A percentile compares a stretch with the other conserved stretches of the same genome.
Conservation (phyloP, 1,140 invertebrate genomes). For the Parapsyche elsis region DNA sequence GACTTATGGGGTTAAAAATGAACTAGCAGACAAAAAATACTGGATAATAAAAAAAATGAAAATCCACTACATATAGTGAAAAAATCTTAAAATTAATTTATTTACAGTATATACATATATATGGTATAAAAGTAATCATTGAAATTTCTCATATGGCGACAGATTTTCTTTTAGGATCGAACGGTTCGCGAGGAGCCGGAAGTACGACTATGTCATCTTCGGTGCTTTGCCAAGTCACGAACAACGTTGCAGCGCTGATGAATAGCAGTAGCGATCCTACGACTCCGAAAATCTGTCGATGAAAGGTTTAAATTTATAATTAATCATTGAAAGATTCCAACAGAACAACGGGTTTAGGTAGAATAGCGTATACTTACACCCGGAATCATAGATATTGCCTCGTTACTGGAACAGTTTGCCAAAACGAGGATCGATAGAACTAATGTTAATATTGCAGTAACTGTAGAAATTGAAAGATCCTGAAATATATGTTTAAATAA, state of each 20-base stretch:
- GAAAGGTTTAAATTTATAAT: neutral
- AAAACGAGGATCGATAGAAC: slow-evolving; percentile 50
- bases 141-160: slow-evolving; percentile 37
- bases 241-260: slow-evolving; percentile 43
- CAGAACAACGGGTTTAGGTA: neutral
- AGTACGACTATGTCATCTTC: slow-evolving; percentile 44
- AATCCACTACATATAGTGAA: neutral
- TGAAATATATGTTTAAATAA: slow-evolving; percentile 31
- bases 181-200: neutral
- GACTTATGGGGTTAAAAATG: too few species aligned
- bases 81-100: neutral
- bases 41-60: neutral
- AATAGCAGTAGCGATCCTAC: slow-evolving; percentile 44
- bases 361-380: slow-evolving; percentile 35
- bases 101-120: neutral
- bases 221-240: slow-evolving; percentile 46
- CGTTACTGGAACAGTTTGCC: slow-evolving; percentile 40
- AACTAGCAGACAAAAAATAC: too few species aligned
- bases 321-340: neutral
- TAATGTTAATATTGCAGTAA: slow-evolving; percentile 43
- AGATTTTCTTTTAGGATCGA: slow-evolving; percentile 45
- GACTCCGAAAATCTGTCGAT: slow-evolving; percentile 48
- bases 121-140: neutral
- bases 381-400: slow-evolving; percentile 25
- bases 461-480: slow-evolving; percentile 45